A percentile compares a stretch with the other conserved stretches of the same genome.
Conservation (phyloP, 1,140 invertebrate species). For the Drosophila varians region DNA sequence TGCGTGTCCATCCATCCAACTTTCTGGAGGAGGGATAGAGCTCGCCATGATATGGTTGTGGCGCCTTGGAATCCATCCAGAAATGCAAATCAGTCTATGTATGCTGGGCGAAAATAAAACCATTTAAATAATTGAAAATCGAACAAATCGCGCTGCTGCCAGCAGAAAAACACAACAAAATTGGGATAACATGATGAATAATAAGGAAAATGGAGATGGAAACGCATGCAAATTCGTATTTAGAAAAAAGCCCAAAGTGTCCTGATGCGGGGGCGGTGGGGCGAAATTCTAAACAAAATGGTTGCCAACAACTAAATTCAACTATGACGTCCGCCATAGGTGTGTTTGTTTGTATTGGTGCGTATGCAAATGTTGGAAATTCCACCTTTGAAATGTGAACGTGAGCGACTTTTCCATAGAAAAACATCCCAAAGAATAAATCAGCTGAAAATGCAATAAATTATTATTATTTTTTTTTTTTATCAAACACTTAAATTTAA, state of each 20-base stretch:
- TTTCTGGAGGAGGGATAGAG: neutral
- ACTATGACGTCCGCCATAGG: constrained; percentile 29
- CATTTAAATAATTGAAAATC: constrained; percentile 82
- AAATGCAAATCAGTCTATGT: constrained; percentile 75
- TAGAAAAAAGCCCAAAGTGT: too few relatives aligned
- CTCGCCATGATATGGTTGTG: neutral
- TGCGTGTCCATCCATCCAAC: constrained; percentile 39
- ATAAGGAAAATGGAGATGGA: constrained; percentile 37
- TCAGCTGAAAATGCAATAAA: neutral
- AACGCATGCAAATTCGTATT: constrained; percentile 47
- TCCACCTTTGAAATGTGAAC: constrained; percentile 29
- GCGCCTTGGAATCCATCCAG: constrained; percentile 8
- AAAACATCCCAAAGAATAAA: constrained; percentile 6
- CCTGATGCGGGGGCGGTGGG: neutral
- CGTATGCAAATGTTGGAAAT: constrained; percentile 36
- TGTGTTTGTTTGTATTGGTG: neutral
- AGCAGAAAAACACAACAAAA: constrained; percentile 37
- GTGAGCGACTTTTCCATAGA: constrained; percentile 14
- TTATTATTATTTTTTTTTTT: neutral
- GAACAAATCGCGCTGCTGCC: constrained; percentile 59
- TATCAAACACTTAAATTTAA: neutral
- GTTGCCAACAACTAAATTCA: constrained; percentile 43
- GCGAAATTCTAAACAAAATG: constrained; percentile 42
- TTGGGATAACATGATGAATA: constrained; percentile 27
- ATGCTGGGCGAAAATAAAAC: constrained; percentile 61